Conservation (phyloP, 2,888 invertebrate genomes). For the Cheilosia grossa region DNA sequence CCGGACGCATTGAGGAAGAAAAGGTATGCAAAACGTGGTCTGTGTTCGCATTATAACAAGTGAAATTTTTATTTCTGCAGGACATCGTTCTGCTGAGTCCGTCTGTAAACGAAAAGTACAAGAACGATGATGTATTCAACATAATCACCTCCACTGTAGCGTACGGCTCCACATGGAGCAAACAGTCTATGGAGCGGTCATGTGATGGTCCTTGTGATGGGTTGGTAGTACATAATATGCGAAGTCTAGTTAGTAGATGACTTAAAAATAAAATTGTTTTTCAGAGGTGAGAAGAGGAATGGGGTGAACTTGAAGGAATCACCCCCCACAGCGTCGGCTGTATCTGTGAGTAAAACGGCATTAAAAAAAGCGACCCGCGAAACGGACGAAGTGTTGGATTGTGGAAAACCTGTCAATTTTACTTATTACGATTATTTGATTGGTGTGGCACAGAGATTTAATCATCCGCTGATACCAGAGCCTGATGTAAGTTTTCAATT, state of each 20-base stretch:
- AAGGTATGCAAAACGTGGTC: constrained; percentile 44
- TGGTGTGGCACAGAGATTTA: constrained; percentile 92
- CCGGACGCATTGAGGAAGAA: constrained; percentile 78
- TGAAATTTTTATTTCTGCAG: constrained; percentile 41
- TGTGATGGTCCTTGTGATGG: constrained; percentile 73
- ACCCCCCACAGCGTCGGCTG: constrained; percentile 50
- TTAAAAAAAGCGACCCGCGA: constrained; percentile 72
- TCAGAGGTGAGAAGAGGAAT: constrained; percentile 52
- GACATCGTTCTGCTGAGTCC: constrained; percentile 71
- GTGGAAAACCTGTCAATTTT: constrained; percentile 93
- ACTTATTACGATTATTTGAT: constrained; percentile 95
- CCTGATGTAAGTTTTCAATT: constrained; percentile 85
- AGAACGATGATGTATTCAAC: constrained; percentile 88
- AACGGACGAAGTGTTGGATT: constrained; percentile 88
- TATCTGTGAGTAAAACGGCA: constrained; percentile 40
- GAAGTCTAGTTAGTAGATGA: not conserved
- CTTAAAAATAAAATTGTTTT: not conserved
- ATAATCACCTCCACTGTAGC: constrained; percentile 89
- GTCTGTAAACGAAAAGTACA: constrained; percentile 74
- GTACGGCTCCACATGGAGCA: constrained; percentile 87
- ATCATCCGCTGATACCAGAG: constrained; percentile 93
- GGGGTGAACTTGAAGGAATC: constrained; percentile 30
- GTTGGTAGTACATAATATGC: constrained; percentile 32
- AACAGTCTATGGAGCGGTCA: constrained; percentile 83
- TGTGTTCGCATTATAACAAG: not conserved